Conservation (phyloP, 2,797 vertebrate genomes). For the Takifugu ocellatus region DNA sequence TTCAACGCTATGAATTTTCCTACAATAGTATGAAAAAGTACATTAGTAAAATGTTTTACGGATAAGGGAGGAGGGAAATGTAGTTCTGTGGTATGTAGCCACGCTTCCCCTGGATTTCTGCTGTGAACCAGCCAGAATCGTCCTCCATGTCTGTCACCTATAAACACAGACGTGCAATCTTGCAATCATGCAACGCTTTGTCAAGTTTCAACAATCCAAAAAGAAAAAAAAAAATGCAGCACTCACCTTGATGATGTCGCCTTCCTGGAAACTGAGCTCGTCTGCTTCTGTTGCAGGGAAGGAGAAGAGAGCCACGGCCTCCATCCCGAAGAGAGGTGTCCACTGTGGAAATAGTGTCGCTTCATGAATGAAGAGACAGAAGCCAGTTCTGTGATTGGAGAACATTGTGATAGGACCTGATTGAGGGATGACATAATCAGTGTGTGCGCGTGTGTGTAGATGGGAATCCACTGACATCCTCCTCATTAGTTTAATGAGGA, state of each 20-base stretch:
- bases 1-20: neutral
- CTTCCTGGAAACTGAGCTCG: conserved; percentile 85
- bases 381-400: conserved; percentile 33
- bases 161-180: conserved; percentile 29
- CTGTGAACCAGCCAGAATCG: conserved; percentile 89
- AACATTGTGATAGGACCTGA: conserved; percentile 14
- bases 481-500: conserved; percentile 69
- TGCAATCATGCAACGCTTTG: neutral
- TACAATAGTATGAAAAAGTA: neutral
- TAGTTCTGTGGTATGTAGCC: conserved; percentile 90
- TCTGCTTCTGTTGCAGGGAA: conserved; percentile 82
- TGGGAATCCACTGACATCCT: conserved; percentile 38
- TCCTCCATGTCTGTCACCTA: conserved; percentile 93
- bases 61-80: conserved; percentile 85
- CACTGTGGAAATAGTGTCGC: conserved; percentile 20
- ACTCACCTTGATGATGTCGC: conserved; percentile 85
- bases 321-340: conserved; percentile 70
- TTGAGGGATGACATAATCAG: conserved; percentile 39
- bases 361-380: conserved; percentile 41
- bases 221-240: neutral
- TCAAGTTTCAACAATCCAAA: neutral
- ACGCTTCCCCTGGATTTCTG: conserved; percentile 81
- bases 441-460: conserved; percentile 16
- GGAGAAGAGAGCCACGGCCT: conserved; percentile 86
- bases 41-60: conserved; percentile 69